Evolutionary conservation across 2,888 invertebrate species (phyloP).

Genomic region (Diarsia mendica): DNA sequence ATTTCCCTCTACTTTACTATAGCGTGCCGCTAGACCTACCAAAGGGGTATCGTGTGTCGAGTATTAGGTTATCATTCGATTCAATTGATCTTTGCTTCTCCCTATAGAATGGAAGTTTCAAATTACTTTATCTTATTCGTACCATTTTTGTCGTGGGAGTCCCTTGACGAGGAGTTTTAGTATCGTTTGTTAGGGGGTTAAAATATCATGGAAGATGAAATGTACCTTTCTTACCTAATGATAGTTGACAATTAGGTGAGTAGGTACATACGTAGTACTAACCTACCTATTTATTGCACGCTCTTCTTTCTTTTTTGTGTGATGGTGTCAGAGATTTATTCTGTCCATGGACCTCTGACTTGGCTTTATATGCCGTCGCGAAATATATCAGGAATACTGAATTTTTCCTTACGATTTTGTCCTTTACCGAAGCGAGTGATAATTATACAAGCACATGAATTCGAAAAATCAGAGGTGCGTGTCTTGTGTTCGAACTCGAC

Average conservation of each 20-base stretch:
- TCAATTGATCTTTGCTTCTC: slow-evolving; percentile 27
- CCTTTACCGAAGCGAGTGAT: too few relatives aligned
- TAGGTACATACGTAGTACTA: too few relatives aligned
- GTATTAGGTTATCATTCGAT: slow-evolving; percentile 27
- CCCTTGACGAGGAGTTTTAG: not conserved
- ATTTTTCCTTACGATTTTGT: too few relatives aligned
- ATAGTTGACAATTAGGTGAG: not conserved
- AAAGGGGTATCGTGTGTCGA: slow-evolving; percentile 28
- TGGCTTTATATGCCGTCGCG: too few relatives aligned
- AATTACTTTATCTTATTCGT: slow-evolving; percentile 24
- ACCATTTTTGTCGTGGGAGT: not conserved
- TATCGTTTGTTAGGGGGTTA: not conserved
- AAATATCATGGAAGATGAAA: not conserved
- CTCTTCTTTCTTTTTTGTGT: too few relatives aligned
- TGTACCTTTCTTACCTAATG: not conserved
- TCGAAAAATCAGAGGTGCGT: too few relatives aligned
- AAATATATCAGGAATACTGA: too few relatives aligned
- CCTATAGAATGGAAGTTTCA: slow-evolving; percentile 20
- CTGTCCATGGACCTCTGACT: too few relatives aligned
- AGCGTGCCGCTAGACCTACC: slow-evolving; percentile 11
- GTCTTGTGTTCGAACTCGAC: too few relatives aligned
- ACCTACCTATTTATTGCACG: too few relatives aligned
- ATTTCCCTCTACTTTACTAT: not conserved
- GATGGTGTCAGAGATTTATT: too few relatives aligned
- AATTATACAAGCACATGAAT: too few relatives aligned